Evolutionary conservation across 1,140 invertebrate species (phyloP).

Genomic region (Euura lappo): DNA sequence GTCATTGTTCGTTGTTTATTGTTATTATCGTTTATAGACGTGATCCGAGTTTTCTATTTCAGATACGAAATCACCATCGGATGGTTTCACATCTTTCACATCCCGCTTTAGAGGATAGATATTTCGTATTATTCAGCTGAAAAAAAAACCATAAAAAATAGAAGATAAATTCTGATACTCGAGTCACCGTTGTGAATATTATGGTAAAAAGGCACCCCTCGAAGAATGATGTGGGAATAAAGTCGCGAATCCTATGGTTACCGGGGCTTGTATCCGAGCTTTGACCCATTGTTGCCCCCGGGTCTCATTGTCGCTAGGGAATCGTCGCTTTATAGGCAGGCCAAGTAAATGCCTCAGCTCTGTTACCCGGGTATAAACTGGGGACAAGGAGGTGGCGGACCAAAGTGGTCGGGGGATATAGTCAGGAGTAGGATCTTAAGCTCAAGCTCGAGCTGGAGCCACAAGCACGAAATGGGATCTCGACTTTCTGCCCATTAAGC

Average conservation of each 20-base stretch:
- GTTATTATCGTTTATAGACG: not conserved
- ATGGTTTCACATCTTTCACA: too few relatives aligned
- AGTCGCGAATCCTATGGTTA: not conserved
- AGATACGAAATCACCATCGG: too few relatives aligned
- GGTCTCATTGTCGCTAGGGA: not conserved
- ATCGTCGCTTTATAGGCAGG: not conserved
- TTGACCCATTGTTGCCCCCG: conserved; percentile 28
- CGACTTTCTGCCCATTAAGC: not conserved
- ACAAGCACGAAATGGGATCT: not conserved
- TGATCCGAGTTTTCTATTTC: not conserved
- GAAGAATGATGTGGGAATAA: too few relatives aligned
- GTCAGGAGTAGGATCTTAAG: too few relatives aligned
- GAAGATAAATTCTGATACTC: too few relatives aligned
- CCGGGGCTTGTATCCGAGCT: conserved; percentile 39
- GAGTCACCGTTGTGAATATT: too few relatives aligned
- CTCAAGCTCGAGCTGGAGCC: not conserved
- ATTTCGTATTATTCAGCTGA: too few relatives aligned
- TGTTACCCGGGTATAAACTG: not conserved
- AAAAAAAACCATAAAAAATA: too few relatives aligned
- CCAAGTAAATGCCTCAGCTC: conserved; percentile 17
- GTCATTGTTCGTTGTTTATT: conserved; percentile 3
- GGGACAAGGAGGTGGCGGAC: not conserved
- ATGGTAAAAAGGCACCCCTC: too few relatives aligned
- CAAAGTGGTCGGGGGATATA: not conserved
- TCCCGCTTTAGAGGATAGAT: too few relatives aligned